Conservation (phyloP, 2,888 invertebrate species). For the Leptura quadrifasciata region DNA sequence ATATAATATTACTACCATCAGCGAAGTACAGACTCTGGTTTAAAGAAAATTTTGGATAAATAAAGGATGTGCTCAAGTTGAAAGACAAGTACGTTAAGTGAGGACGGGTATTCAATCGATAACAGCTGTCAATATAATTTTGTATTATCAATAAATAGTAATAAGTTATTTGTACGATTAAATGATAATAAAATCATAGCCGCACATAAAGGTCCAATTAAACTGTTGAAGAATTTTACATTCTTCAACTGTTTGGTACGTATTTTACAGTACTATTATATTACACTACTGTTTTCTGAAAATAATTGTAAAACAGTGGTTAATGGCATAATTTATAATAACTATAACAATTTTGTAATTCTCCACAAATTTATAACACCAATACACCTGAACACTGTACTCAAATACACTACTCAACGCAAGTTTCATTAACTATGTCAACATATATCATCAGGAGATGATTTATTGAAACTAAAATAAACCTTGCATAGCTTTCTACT, state of each 20-base stretch:
- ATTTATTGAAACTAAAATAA: too few species aligned
- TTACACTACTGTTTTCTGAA: background rate
- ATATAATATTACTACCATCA: slow-evolving; percentile 5
- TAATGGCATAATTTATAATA: background rate
- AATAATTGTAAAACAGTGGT: slow-evolving; percentile 13
- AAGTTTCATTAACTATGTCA: too few species aligned
- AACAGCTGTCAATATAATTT: slow-evolving; percentile 4
- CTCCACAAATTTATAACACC: too few species aligned
- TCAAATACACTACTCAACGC: too few species aligned
- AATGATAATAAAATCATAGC: slow-evolving; percentile 4
- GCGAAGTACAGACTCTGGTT: slow-evolving; percentile 15
- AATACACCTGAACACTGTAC: too few species aligned
- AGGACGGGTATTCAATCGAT: background rate
- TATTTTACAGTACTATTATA: background rate
- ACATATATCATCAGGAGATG: too few species aligned
- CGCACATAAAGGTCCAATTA: background rate
- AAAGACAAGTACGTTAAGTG: background rate
- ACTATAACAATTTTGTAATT: background rate
- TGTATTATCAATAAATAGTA: background rate
- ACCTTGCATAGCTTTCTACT: too few species aligned
- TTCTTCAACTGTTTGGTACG: too few species aligned
- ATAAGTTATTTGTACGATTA: slow-evolving; percentile 5
- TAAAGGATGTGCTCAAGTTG: background rate
- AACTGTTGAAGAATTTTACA: background rate
- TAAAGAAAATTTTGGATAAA: slow-evolving; percentile 1